Evolutionary conservation across 2,113 vertebrate genomes (phyloP).

Genomic region (Sylvilagus bachmani): DNA sequence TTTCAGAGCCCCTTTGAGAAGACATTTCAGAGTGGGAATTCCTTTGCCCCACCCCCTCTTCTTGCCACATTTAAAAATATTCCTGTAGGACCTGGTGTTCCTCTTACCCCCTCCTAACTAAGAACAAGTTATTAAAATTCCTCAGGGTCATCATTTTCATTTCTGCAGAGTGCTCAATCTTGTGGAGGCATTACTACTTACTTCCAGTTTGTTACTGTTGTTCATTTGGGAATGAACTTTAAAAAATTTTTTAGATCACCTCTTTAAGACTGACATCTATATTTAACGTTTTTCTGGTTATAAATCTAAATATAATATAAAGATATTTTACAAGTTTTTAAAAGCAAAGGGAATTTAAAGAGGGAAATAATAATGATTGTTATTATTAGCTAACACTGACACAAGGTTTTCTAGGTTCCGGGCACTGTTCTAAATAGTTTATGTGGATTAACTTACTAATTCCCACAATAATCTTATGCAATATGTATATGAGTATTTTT

Average conservation of each 20-base stretch:
- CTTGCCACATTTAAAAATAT: not conserved
- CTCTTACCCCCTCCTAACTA: not conserved
- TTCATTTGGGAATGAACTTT: not conserved
- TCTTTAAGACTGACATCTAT: not conserved
- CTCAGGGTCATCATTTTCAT: constrained; percentile 26
- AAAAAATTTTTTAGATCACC: not conserved
- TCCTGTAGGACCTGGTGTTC: not conserved
- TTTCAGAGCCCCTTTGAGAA: not conserved
- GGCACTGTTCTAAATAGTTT: not conserved
- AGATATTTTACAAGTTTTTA: not conserved
- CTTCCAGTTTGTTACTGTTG: not conserved
- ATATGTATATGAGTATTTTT: not conserved
- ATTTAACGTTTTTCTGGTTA: not conserved
- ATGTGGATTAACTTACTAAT: not conserved
- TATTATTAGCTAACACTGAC: not conserved
- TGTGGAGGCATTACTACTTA: not conserved
- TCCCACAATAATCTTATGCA: not conserved
- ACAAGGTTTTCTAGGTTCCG: not conserved
- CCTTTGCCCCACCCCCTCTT: accelerated
- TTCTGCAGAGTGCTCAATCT: constrained; percentile 12
- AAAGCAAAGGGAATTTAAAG: constrained; percentile 3
- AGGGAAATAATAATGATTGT: not conserved
- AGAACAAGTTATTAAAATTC: constrained; percentile 34
- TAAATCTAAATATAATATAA: constrained; percentile 38
- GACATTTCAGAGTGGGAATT: not conserved